Evolutionary conservation across 2,113 vertebrate genomes (phyloP), one percentile per base, ranked within the genome.

Genomic region (Varanus salvator): DNA sequence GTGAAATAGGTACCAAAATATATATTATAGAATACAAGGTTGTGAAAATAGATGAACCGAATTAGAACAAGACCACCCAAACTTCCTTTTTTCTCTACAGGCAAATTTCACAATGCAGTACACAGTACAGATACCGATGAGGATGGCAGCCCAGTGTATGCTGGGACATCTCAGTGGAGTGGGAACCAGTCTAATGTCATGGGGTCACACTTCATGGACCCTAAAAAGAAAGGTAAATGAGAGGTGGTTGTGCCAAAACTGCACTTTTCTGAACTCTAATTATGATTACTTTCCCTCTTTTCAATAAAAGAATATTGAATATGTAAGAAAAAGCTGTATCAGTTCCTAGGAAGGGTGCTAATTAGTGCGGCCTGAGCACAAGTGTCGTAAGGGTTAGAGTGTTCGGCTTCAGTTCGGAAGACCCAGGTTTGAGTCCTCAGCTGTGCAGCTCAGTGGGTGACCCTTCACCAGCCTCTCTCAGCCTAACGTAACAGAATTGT

Each of bases 131-230:
- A 96, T 92, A 96, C 93, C 0, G 95, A 96, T 14, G 95, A 95
- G 81, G 95, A 96, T 0, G 95, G 95, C 50, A 95, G 95, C 21
- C 96, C 94, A 0, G 94, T 95, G 86, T 94, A 95, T 0, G 94
- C 95, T 0, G 95, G 95, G 27, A 94, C 93, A 64, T 96, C 96
- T n/a, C 95, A 96, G 14, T 95, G 96, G 95, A 92, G 90, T 0
- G 94, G 92, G 60, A 50, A 91, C 0, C 95, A 95, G 57, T 84
- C 95, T 19, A 90, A 93, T 0, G 15, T 52, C 1, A 0, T 25
- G 29, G 95, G 94, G 9, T 52, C 92, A 77, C 94, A 94, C 66
- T 95, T 89, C 0, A 0, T 90, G 68, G 96, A 95, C 25, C 29
- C 90, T 5, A 96, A 90, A 89, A 95, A n/a, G 87, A 96, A 87